Percentiles rank a stretch among this genome's conserved stretches.
phyloP scores from a whole-genome alignment of 2,888 invertebrate genomes.

The Cephus rjabovi region DNA sequence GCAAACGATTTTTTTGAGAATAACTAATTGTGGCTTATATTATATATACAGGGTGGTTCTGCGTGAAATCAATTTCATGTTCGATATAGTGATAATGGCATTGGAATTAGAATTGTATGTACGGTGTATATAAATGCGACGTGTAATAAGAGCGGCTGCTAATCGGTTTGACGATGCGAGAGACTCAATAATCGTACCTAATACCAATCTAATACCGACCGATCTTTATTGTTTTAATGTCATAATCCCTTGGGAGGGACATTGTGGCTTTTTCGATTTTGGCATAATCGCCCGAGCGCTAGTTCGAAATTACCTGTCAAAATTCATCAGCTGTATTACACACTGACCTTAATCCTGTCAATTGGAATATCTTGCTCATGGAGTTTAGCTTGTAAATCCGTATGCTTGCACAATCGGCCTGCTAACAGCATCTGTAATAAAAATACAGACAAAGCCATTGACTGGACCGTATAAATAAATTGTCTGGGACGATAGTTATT shows the following conservation, averaged over 20 bases:
- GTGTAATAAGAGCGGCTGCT: background rate
- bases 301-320: background rate
- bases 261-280: background rate
- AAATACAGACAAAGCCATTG: background rate
- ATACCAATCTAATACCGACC: background rate
- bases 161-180: background rate
- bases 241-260: background rate
- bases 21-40: background rate
- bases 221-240: background rate
- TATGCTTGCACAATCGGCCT: background rate
- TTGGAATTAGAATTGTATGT: background rate
- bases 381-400: background rate
- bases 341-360: background rate
- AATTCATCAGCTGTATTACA: background rate
- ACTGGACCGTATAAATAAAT: background rate
- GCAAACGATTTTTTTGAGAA: background rate
- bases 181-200: background rate
- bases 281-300: background rate
- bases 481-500: background rate
- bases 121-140: background rate
- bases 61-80: background rate
- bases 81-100: background rate
- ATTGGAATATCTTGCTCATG: background rate
- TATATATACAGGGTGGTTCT: background rate
- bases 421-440: background rate